A percentile compares a stretch with the other conserved stretches of the same genome.
These are phyloP conservation scores for Palythoa grandiflora DNA, from an alignment of 92 coral and sea anemone species.

Conservation along the genomic window DNA sequence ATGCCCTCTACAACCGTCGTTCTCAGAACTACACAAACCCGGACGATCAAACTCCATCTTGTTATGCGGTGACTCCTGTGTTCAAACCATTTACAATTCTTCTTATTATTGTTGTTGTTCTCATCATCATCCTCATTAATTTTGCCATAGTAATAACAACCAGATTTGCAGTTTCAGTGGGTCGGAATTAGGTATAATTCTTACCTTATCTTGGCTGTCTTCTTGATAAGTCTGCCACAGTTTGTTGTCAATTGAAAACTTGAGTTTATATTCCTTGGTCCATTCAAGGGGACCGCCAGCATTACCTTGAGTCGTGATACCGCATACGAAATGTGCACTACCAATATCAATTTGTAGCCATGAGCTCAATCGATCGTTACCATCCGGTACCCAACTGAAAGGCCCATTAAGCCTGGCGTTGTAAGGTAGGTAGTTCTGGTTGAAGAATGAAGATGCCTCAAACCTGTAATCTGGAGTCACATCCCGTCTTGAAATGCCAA, in stretches of 20 bases:
- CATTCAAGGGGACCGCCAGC: neutral
- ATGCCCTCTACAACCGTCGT: too few relatives aligned
- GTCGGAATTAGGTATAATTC: neutral
- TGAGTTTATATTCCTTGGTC: neutral
- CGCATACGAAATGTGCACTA: neutral
- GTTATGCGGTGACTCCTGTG: too few relatives aligned
- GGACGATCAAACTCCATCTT: too few relatives aligned
- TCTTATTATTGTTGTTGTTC: too few relatives aligned
- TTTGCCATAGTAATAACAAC: neutral
- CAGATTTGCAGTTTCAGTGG: neutral
- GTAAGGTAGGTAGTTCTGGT: neutral
- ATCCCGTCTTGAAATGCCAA: neutral
- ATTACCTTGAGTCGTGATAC: neutral
- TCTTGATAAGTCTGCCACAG: neutral
- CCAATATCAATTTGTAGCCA: conserved; percentile 4
- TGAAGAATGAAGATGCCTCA: neutral
- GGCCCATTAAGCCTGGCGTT: conserved; percentile 1
- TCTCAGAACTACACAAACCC: too few relatives aligned
- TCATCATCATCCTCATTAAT: too few relatives aligned
- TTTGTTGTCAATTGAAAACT: neutral
- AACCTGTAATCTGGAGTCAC: neutral
- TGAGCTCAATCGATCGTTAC: neutral
- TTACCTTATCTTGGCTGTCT: neutral
- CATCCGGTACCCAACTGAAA: neutral
- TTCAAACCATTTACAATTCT: too few relatives aligned